Percentiles rank a stretch among this genome's conserved stretches.
phyloP scores from a whole-genome alignment of 1,140 invertebrate genomes.

The Colletes latitarsis region DNA sequence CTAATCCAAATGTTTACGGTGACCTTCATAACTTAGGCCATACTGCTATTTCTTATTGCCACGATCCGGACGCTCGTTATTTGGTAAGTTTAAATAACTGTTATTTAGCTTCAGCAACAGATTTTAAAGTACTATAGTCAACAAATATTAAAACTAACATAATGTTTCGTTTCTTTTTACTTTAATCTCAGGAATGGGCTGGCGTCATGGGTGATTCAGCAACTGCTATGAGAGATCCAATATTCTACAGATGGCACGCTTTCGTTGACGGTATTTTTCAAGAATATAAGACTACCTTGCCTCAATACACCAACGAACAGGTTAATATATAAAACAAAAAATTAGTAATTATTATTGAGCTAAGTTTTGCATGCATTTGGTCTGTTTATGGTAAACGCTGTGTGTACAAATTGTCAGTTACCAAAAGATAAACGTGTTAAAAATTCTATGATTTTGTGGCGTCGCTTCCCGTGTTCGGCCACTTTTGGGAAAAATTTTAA shows the following conservation, averaged over 20 bases:
- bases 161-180: background rate
- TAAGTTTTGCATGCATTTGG: no score
- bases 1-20: constrained; percentile 87
- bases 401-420: no score
- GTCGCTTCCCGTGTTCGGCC: no score
- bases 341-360: no score
- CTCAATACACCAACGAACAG: constrained; percentile 83
- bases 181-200: constrained; percentile 82
- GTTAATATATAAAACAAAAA: constrained; percentile 68
- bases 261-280: constrained; percentile 90
- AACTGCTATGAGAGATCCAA: constrained; percentile 90
- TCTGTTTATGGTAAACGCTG: no score
- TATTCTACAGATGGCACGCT: constrained; percentile 93
- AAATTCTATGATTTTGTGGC: no score
- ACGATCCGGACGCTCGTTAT: constrained; percentile 88
- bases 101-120: background rate
- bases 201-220: constrained; percentile 87
- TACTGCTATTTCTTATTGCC: constrained; percentile 85
- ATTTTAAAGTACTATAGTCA: no score
- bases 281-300: constrained; percentile 87
- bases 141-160: background rate
- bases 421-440: no score
- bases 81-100: constrained; percentile 77
- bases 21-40: constrained; percentile 89
- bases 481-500: no score